Conservation (phyloP, 37 sponge, comb jelly and placozoan species). For the Ianthella basta region DNA sequence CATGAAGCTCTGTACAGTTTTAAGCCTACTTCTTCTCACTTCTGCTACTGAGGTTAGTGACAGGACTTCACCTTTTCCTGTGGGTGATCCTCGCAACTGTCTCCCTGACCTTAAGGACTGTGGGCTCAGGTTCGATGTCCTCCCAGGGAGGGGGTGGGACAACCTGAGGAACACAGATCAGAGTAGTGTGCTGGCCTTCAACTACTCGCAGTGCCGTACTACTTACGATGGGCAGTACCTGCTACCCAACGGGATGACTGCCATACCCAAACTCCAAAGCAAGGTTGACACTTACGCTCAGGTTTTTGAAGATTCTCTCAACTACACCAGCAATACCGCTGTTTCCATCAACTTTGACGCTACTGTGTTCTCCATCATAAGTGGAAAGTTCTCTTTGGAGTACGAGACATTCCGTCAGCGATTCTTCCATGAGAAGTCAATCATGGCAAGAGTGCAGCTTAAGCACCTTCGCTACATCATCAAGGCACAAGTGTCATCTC, state of each 20-base stretch:
- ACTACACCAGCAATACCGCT: conserved; percentile 59
- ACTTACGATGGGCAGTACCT: conserved; percentile 76
- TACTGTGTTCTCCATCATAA: conserved; percentile 45
- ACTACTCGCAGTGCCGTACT: conserved; percentile 61
- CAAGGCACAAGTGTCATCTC: conserved; percentile 43
- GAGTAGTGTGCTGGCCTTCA: conserved; percentile 51
- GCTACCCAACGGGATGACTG: conserved; percentile 53
- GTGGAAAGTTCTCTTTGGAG: conserved; percentile 63
- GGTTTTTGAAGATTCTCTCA: conserved; percentile 59
- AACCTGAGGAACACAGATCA: conserved; percentile 72
- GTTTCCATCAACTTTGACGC: conserved; percentile 49
- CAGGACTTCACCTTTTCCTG: not conserved
- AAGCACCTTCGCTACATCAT: conserved; percentile 50
- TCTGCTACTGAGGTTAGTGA: too few species aligned
- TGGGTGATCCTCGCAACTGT: conserved; percentile 15
- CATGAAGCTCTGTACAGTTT: too few species aligned
- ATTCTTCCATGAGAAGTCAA: conserved; percentile 40
- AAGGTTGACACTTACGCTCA: conserved; percentile 51
- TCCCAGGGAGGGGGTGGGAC: conserved; percentile 80
- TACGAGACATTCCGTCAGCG: conserved; percentile 50
- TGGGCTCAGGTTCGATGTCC: conserved; percentile 5
- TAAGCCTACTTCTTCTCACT: too few species aligned
- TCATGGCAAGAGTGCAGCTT: conserved; percentile 58
- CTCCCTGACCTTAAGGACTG: not conserved
- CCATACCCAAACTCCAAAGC: conserved; percentile 62